Base-by-base conservation (phyloP, 2,113 vertebrate species). In the Paedocypris sp. region DNA sequence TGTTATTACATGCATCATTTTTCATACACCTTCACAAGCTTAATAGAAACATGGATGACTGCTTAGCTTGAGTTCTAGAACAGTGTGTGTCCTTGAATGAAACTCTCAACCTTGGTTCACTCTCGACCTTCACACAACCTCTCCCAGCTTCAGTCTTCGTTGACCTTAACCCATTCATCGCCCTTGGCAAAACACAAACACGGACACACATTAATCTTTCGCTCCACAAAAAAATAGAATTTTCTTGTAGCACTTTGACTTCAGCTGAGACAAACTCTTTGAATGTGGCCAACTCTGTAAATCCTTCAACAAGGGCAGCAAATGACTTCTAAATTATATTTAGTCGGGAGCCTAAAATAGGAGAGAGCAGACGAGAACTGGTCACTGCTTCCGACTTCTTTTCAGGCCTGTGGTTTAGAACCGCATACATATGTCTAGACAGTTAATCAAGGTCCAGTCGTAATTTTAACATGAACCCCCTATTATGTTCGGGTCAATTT, bases 191-290 rank as follows among this genome's bases (percentile, higher is more conserved):
- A 59, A 43, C 62, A 60, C 51, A 29, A 50, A 46, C 38, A 51
- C 50, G 25, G 31, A 49, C 57, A 64, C 60, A 68, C 66, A 69
- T 68, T 62, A 58, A 62, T 68, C 60, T 68, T 68, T 62, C 38
- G 50, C 60, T 13, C 52, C 39, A 49, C 51, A 57, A 22, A 68
- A n/a, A 62, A 36, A 53, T 41, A 53, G 32, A 22, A 39, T 52
- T 46, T 47, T 50, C 35, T 60, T 22, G 38, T 31, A 43, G 38
- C 31, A 50, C 53, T 60, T 46, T 47, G 41, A 39, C 18, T 48
- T 28, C 46, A 45, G 38, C 41, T 32, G 13, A 65, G 31, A 62
- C 22, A 54, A 59, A 60, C 49, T 42, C 15, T 19, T 36, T 47
- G 31, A 35, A 64, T 32, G 42, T 51, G 15, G 19, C 26, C 46